phyloP scores from a whole-genome alignment of 2,797 vertebrate species.

The Masticophis lateralis region DNA sequence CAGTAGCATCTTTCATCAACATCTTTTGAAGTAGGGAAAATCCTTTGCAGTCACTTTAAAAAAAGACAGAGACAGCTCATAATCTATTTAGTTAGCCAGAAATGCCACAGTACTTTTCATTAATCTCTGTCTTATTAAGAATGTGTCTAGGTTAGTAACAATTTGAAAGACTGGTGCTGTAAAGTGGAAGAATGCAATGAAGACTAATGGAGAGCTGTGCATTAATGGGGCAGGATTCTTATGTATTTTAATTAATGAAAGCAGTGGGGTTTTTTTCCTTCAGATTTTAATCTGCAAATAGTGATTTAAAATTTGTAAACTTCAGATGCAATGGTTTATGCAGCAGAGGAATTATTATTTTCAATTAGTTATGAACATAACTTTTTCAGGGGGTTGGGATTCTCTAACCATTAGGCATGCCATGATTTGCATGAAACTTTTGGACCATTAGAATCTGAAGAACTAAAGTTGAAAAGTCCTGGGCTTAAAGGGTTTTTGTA shows the following conservation, averaged over 20 bases:
- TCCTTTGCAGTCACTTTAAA: background rate
- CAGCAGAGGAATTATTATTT: background rate
- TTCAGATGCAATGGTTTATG: background rate
- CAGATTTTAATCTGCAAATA: background rate
- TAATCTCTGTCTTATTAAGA: slow-evolving; percentile 48
- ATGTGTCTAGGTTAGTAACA: slow-evolving; percentile 24
- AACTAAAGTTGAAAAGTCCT: background rate
- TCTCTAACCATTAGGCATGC: background rate
- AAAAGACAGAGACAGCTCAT: slow-evolving; percentile 5
- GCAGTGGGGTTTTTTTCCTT: background rate
- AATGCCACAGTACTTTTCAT: slow-evolving; percentile 24
- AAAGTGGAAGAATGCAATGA: slow-evolving; percentile 23
- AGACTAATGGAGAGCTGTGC: background rate
- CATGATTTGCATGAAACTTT: background rate
- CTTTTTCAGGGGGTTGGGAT: background rate
- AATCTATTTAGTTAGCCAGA: slow-evolving; percentile 34
- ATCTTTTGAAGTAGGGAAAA: slow-evolving; percentile 12
- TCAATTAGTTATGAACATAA: background rate
- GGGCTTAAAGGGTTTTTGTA: background rate
- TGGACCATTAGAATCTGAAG: background rate
- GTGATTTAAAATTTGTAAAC: background rate
- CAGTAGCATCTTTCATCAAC: slow-evolving; percentile 7
- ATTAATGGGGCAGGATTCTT: background rate
- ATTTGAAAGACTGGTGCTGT: slow-evolving; percentile 14
- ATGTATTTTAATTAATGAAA: background rate